A percentile compares a stretch with the other conserved stretches of the same genome.
Conservation (phyloP, 2,797 vertebrate genomes). For the Mastacembelus armatus region DNA sequence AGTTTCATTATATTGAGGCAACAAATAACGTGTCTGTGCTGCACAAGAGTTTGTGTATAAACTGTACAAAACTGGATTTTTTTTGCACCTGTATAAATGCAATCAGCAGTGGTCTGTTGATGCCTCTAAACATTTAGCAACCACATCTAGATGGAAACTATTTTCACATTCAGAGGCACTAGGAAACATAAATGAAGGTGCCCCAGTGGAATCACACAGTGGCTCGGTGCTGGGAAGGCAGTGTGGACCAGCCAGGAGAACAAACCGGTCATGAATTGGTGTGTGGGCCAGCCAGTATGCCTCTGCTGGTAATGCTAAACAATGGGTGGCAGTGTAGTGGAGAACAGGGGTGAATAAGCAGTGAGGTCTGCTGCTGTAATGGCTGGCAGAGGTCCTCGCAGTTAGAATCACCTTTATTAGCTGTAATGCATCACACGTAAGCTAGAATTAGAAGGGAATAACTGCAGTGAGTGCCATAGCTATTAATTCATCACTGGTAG, state of each 20-base stretch:
- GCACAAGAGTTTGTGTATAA: too few relatives aligned
- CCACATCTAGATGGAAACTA: conserved; percentile 68
- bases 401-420: conserved; percentile 57
- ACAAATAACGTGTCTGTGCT: conserved; percentile 27
- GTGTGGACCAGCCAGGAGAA: conserved; percentile 65
- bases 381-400: conserved; percentile 58
- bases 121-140: conserved; percentile 61
- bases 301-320: conserved; percentile 64
- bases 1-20: conserved; percentile 24
- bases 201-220: conserved; percentile 64
- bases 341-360: conserved; percentile 61
- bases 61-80: background rate
- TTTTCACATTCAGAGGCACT: conserved; percentile 68
- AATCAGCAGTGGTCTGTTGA: conserved; percentile 61
- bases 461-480: conserved; percentile 24
- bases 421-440: conserved; percentile 28
- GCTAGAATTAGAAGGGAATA: conserved; percentile 32
- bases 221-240: conserved; percentile 77
- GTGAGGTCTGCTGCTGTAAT: conserved; percentile 68
- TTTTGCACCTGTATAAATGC: conserved; percentile 43
- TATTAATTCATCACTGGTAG: conserved; percentile 28
- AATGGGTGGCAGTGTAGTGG: conserved; percentile 64
- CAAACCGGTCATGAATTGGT: conserved; percentile 52
- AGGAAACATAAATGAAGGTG: conserved; percentile 74
- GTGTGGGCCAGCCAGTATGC: conserved; percentile 69